These are phyloP conservation scores for Gracilinanus agilis DNA, from an alignment of 2,113 vertebrate genomes.

Conservation along the genomic window DNA sequence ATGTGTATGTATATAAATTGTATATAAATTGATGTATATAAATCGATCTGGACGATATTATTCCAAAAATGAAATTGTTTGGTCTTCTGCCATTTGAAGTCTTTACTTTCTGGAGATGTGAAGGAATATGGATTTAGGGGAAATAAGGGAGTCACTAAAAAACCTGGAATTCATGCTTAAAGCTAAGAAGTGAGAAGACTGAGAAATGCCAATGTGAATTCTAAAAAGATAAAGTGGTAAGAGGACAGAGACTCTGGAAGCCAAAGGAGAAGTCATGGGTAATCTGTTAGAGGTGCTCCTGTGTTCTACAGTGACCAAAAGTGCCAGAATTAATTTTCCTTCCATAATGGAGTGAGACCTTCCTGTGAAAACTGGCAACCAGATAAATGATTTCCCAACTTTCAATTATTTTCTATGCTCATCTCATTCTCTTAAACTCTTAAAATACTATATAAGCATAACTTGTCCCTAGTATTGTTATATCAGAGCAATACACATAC, in stretches of 20 bases:
- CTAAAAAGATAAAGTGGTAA: slow-evolving; percentile 6
- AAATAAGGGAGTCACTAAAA: slow-evolving; percentile 2
- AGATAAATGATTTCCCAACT: slow-evolving; percentile 3
- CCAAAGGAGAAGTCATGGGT: neutral
- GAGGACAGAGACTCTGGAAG: neutral
- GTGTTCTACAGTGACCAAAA: neutral
- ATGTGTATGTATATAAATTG: slow-evolving; percentile 16
- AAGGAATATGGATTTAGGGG: slow-evolving; percentile 21
- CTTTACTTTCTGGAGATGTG: slow-evolving; percentile 10
- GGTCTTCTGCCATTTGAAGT: slow-evolving; percentile 29
- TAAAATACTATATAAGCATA: neutral
- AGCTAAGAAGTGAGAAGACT: neutral
- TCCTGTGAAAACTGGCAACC: slow-evolving; percentile 25
- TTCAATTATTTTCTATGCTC: neutral
- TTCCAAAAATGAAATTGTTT: slow-evolving; percentile 47
- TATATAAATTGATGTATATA: slow-evolving; percentile 33
- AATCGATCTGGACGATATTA: neutral
- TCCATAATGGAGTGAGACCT: neutral
- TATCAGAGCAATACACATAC: neutral
- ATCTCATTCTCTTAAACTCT: neutral
- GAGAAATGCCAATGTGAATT: slow-evolving; percentile 4
- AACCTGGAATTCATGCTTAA: neutral
- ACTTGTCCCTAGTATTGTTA: neutral
- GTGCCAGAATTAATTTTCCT: slow-evolving; percentile 14
- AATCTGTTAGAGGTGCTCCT: neutral